Conservation (phyloP, 2,797 vertebrate species). For the Halcyon chelicuti region DNA sequence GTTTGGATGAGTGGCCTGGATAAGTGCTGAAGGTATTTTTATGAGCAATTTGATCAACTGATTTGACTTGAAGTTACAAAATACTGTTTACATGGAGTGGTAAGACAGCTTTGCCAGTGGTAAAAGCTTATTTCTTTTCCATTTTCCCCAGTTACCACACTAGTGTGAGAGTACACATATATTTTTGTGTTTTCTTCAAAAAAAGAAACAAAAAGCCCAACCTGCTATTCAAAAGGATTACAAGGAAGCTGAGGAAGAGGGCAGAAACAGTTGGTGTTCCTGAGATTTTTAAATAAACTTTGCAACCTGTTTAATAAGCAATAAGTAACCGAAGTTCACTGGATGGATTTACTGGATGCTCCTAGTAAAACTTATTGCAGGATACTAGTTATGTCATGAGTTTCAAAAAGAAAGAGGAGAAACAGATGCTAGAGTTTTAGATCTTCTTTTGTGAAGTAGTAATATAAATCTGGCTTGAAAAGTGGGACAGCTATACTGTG, state of each 20-base stretch:
- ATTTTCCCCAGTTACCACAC: neutral
- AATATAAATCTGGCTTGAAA: neutral
- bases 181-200: neutral
- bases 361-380: neutral
- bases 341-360: neutral
- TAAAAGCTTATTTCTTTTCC: neutral
- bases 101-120: neutral
- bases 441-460: neutral
- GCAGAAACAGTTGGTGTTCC: neutral
- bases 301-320: neutral
- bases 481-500: neutral
- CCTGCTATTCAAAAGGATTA: neutral
- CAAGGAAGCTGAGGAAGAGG: neutral
- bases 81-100: neutral
- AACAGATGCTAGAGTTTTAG: neutral
- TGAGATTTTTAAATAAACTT: neutral
- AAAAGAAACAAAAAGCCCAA: neutral
- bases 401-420: neutral
- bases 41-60: neutral
- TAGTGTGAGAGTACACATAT: accelerated
- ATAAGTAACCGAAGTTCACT: neutral
- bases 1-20: neutral
- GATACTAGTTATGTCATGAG: neutral
- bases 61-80: neutral
- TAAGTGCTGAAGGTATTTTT: neutral